Evolutionary conservation across 2,888 invertebrate species (phyloP).

Genomic region (Branchellion lobata): DNA sequence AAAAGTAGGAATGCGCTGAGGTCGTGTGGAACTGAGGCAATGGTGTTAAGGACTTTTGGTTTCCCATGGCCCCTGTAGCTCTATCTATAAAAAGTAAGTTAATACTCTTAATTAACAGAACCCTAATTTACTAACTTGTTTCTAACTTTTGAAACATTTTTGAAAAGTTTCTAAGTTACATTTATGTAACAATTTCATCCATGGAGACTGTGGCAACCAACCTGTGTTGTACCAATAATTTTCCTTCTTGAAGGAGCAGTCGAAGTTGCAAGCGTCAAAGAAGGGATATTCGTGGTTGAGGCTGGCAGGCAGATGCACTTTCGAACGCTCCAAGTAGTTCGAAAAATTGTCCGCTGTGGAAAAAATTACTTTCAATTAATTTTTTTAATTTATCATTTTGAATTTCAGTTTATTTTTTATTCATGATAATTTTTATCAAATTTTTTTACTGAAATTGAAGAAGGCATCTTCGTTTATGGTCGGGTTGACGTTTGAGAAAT

Average conservation of each 20-base stretch:
- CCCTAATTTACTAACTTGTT: neutral
- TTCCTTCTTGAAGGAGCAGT: neutral
- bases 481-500: neutral
- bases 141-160: neutral
- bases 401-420: neutral
- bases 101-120: no score
- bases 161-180: no score
- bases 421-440: neutral
- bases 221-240: conserved; percentile 3
- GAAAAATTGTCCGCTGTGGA: neutral
- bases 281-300: neutral
- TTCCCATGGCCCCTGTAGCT: neutral
- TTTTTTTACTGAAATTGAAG: neutral
- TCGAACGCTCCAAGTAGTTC: neutral
- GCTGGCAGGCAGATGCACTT: neutral
- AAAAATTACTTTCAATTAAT: no score
- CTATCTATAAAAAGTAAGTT: neutral
- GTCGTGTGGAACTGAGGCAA: neutral
- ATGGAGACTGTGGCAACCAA: no score
- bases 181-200: no score
- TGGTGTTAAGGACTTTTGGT: neutral
- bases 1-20: neutral
- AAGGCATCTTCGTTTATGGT: neutral
- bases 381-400: no score
- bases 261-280: conserved; percentile 3